Conservation (phyloP, 2,888 invertebrate genomes). For the Portevinia maculata region DNA sequence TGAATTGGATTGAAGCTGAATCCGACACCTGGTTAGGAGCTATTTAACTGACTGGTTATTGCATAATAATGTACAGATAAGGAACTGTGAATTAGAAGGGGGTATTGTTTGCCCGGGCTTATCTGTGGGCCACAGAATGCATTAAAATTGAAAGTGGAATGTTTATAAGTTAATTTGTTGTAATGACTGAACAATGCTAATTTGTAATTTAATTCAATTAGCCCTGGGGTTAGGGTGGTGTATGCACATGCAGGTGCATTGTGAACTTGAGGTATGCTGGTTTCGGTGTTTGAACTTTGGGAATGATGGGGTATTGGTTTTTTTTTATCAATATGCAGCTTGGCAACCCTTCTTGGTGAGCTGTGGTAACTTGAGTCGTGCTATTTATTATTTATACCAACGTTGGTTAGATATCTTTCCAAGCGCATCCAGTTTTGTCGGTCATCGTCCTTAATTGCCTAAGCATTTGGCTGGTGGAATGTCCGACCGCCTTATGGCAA, state of each 20-base stretch:
- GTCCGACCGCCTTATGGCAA: too few species aligned
- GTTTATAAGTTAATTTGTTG: slow-evolving; percentile 60
- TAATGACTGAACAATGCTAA: slow-evolving; percentile 49
- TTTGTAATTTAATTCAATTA: slow-evolving; percentile 71
- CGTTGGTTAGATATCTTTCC: too few species aligned
- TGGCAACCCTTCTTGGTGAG: too few species aligned
- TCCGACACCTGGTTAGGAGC: slow-evolving; percentile 58
- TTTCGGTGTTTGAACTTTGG: neutral
- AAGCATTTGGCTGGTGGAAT: too few species aligned
- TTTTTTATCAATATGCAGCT: too few species aligned
- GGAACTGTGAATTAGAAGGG: slow-evolving; percentile 24
- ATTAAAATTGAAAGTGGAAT: slow-evolving; percentile 53
- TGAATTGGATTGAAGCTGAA: slow-evolving; percentile 28
- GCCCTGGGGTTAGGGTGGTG: slow-evolving; percentile 10
- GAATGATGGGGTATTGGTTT: neutral
- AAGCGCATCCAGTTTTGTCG: too few species aligned
- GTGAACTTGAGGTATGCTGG: neutral
- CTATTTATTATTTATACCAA: too few species aligned
- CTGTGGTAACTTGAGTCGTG: too few species aligned
- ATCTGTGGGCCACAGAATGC: slow-evolving; percentile 56
- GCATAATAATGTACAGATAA: slow-evolving; percentile 20
- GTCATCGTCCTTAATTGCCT: too few species aligned
- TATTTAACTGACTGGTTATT: slow-evolving; percentile 32
- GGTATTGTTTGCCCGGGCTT: slow-evolving; percentile 45
- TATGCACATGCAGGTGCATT: neutral